Conservation (phyloP, 1,140 invertebrate genomes). For the Xylocopa sonorina region DNA sequence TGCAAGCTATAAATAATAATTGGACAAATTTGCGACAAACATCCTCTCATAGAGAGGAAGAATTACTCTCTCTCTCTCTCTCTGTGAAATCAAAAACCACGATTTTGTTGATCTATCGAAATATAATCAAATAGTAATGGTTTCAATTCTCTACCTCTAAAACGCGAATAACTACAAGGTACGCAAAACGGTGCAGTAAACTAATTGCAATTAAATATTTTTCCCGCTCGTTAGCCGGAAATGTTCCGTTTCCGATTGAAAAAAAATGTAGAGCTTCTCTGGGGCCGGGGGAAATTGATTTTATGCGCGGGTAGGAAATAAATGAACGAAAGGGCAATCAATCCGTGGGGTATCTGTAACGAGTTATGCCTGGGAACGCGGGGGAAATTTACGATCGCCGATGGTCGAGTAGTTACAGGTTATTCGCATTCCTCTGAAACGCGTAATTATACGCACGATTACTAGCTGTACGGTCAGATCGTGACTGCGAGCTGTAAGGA, state of each 20-base stretch:
- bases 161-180: too few relatives aligned
- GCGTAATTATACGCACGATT: slow-evolving; percentile 62
- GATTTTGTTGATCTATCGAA: too few relatives aligned
- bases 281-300: background rate
- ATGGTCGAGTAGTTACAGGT: slow-evolving; percentile 39
- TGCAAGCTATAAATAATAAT: slow-evolving; percentile 1
- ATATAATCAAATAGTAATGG: too few relatives aligned
- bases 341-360: background rate
- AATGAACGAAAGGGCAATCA: slow-evolving; percentile 14
- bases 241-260: too few relatives aligned
- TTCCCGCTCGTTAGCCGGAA: too few relatives aligned
- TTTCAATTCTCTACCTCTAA: too few relatives aligned
- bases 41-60: background rate
- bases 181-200: background rate
- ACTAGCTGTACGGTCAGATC: slow-evolving; percentile 25
- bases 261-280: slow-evolving; percentile 5
- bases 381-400: slow-evolving; percentile 24
- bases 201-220: background rate
- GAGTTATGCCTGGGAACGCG: slow-evolving; percentile 23
- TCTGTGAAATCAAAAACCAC: too few relatives aligned
- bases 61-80: too few relatives aligned
- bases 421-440: slow-evolving; percentile 61
- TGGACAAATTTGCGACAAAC: background rate
- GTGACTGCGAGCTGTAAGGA: slow-evolving; percentile 41
- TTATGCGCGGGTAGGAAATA: background rate